Percentiles rank a stretch among this genome's conserved stretches.
Conservation (phyloP, 1,140 invertebrate genomes). For the Polypedilum vanderplanki region DNA sequence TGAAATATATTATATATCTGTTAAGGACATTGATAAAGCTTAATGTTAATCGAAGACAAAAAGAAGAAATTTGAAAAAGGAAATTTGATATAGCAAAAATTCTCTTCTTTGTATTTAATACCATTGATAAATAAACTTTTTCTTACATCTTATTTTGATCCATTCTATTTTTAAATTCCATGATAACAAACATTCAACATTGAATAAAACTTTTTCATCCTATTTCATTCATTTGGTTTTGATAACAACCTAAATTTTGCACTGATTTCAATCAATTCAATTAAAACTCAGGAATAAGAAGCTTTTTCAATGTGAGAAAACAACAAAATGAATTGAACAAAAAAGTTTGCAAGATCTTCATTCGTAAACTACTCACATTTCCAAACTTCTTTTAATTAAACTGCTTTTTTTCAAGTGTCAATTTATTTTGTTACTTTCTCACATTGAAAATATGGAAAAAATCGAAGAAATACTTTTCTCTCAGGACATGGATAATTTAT, state of each 20-base stretch:
- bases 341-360: too few relatives aligned
- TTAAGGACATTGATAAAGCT: conserved; percentile 6
- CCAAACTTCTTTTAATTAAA: too few relatives aligned
- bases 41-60: not conserved
- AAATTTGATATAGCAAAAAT: not conserved
- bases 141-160: too few relatives aligned
- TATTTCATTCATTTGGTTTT: not conserved
- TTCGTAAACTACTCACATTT: too few relatives aligned
- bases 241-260: not conserved
- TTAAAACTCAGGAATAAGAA: too few relatives aligned
- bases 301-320: too few relatives aligned
- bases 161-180: not conserved
- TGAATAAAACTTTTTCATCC: conserved; percentile 1
- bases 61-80: too few relatives aligned
- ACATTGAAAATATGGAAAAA: too few relatives aligned
- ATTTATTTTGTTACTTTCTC: too few relatives aligned
- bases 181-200: conserved; percentile 14
- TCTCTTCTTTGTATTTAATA: not conserved
- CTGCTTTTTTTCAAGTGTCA: too few relatives aligned
- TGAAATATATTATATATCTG: not conserved
- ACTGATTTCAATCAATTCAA: too few relatives aligned
- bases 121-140: not conserved
- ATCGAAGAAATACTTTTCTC: not conserved
- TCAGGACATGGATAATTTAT: not conserved
- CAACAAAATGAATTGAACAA: too few relatives aligned